A percentile compares a stretch with the other conserved stretches of the same genome.
Conservation (phyloP, 1,140 invertebrate species). For the Lethrus apterus region DNA sequence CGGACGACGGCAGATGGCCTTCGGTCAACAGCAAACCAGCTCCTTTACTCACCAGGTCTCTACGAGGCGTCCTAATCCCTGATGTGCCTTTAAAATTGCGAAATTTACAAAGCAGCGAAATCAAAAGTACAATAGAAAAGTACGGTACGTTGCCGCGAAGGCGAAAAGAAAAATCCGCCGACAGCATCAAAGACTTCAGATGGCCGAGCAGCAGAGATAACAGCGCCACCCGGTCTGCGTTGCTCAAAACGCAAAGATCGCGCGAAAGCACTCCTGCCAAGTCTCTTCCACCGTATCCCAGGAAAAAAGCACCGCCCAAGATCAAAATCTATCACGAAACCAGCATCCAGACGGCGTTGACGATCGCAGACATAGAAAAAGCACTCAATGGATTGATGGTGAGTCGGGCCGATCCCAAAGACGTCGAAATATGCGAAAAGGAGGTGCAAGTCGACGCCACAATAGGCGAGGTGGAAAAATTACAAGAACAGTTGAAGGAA, state of each 20-base stretch:
- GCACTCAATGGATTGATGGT: slow-evolving; percentile 55
- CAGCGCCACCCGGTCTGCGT: slow-evolving; percentile 27
- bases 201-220: slow-evolving; percentile 41
- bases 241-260: slow-evolving; percentile 34
- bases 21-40: slow-evolving; percentile 38
- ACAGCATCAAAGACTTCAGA: slow-evolving; percentile 39
- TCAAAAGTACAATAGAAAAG: slow-evolving; percentile 51
- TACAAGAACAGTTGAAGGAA: slow-evolving; percentile 50
- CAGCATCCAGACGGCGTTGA: slow-evolving; percentile 63
- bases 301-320: slow-evolving; percentile 42
- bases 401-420: slow-evolving; percentile 32
- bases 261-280: slow-evolving; percentile 41
- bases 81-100: slow-evolving; percentile 19
- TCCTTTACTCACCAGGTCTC: slow-evolving; percentile 32
- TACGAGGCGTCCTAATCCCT: slow-evolving; percentile 23
- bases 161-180: slow-evolving; percentile 46
- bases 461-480: slow-evolving; percentile 51
- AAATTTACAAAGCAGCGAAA: slow-evolving; percentile 37
- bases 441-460: slow-evolving; percentile 61
- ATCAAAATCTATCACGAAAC: slow-evolving; percentile 74
- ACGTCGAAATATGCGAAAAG: slow-evolving; percentile 35
- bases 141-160: slow-evolving; percentile 71
- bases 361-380: slow-evolving; percentile 60
- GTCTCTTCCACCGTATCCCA: slow-evolving; percentile 48
- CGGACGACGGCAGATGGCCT: slow-evolving; percentile 63